Conservation (phyloP, 1,140 invertebrate genomes). For the Sesamia nonagrioides region DNA sequence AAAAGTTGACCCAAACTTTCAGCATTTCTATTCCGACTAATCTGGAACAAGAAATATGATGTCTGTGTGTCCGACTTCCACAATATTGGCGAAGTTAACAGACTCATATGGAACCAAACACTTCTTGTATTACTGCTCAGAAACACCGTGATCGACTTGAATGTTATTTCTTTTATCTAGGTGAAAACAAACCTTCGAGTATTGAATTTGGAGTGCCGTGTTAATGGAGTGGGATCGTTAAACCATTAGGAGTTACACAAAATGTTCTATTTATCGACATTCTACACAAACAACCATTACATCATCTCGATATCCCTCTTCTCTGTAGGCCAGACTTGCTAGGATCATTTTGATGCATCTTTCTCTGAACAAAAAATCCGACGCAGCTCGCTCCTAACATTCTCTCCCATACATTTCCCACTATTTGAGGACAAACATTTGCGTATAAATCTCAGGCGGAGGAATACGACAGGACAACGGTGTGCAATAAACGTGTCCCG, state of each 20-base stretch:
- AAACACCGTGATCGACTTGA: background rate
- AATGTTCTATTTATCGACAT: too few relatives aligned
- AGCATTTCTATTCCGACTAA: background rate
- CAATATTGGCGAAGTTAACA: too few relatives aligned
- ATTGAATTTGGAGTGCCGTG: background rate
- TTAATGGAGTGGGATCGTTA: too few relatives aligned
- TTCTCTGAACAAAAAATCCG: background rate
- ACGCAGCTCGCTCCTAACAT: background rate
- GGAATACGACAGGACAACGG: slow-evolving; percentile 8
- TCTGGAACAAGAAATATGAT: background rate
- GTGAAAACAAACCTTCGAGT: background rate
- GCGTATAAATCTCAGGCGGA: background rate
- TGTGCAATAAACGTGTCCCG: slow-evolving; percentile 27
- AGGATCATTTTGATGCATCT: too few relatives aligned
- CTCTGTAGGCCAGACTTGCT: too few relatives aligned
- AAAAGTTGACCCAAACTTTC: background rate
- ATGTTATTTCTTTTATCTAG: background rate
- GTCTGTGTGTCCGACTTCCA: background rate
- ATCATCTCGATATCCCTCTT: too few relatives aligned
- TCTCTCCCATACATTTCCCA: background rate
- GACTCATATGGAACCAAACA: background rate
- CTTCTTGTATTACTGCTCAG: background rate
- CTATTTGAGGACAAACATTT: background rate
- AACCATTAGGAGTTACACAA: too few relatives aligned
- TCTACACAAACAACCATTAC: too few relatives aligned